Conservation (phyloP, 2,797 vertebrate species). For the Apogon hyalosoma region DNA sequence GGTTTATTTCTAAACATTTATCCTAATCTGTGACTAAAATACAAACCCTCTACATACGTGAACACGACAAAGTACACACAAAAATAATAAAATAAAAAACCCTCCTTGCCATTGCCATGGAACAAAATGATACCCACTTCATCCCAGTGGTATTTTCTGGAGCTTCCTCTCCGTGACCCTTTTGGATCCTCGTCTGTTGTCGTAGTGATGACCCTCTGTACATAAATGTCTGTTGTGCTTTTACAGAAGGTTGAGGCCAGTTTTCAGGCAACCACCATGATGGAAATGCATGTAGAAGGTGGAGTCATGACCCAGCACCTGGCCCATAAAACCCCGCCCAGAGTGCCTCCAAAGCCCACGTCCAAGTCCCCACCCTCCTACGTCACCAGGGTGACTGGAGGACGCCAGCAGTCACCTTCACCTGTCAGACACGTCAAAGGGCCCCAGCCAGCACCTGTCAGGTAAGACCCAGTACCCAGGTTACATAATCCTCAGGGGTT, state of each 20-base stretch:
- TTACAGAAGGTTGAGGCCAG: slow-evolving; percentile 65
- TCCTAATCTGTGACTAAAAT: too few relatives aligned
- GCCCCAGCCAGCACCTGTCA: slow-evolving; percentile 85
- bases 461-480: slow-evolving; percentile 39
- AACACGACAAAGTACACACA: too few relatives aligned
- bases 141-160: too few relatives aligned
- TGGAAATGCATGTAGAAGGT: slow-evolving; percentile 88
- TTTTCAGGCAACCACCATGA: slow-evolving; percentile 71
- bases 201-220: neutral
- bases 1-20: too few relatives aligned
- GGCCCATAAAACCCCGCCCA: slow-evolving; percentile 94
- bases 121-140: too few relatives aligned
- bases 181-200: too few relatives aligned
- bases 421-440: slow-evolving; percentile 95
- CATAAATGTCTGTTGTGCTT: neutral
- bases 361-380: slow-evolving; percentile 91
- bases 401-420: slow-evolving; percentile 94
- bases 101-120: too few relatives aligned
- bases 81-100: too few relatives aligned
- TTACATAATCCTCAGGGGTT: too few relatives aligned
- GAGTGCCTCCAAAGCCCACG: slow-evolving; percentile 93
- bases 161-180: too few relatives aligned
- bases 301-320: slow-evolving; percentile 86
- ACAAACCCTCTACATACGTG: too few relatives aligned
- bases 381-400: slow-evolving; percentile 85